Evolutionary conservation across 2,113 vertebrate species (phyloP).

Genomic region (Vulpes ferrilata): DNA sequence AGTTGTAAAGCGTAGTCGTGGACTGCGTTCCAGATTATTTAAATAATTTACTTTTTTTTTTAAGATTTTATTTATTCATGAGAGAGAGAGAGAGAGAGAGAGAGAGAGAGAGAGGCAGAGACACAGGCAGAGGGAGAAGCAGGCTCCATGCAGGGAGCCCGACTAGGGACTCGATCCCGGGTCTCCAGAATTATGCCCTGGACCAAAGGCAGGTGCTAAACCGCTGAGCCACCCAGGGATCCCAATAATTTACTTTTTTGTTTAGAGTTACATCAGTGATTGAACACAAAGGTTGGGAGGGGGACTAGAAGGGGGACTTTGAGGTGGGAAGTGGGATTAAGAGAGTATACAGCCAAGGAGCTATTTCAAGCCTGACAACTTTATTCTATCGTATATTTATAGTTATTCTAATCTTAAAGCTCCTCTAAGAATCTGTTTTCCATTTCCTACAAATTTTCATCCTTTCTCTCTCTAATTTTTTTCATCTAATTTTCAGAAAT

Average conservation of each 20-base stretch:
- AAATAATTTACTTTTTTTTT: constrained; percentile 53
- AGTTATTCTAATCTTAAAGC: constrained; percentile 18
- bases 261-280: background rate
- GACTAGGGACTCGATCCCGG: no score
- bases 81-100: no score
- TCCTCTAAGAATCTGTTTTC: background rate
- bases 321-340: background rate
- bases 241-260: constrained; percentile 34
- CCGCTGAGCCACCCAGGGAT: no score
- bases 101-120: no score
- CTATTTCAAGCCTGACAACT: background rate
- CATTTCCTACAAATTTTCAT: background rate
- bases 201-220: no score
- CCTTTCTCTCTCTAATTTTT: background rate
- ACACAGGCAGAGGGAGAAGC: no score
- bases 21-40: background rate
- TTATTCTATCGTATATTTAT: constrained; percentile 3
- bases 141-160: no score
- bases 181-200: no score
- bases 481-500: constrained; percentile 12
- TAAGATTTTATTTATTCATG: background rate
- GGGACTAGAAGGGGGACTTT: rapidly evolving
- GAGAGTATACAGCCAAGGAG: background rate
- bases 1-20: background rate
- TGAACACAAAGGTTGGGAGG: background rate